Percentiles rank a stretch among this genome's conserved stretches.
Evolutionary conservation across 1,140 invertebrate genomes (phyloP).

Genomic region (Drosophila ananassae): DNA sequence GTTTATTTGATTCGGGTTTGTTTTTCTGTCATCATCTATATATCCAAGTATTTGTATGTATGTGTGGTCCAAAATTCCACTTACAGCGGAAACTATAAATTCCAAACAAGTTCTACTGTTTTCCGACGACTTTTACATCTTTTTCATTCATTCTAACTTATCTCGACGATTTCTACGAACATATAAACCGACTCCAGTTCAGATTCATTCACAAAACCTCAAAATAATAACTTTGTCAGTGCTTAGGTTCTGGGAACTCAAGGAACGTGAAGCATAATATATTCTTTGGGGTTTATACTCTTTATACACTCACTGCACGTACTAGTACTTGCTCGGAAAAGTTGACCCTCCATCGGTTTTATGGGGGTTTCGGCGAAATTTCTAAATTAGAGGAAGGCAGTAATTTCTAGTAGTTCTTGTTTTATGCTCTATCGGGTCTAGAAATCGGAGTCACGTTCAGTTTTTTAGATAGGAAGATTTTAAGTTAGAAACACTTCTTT

Average conservation of each 20-base stretch:
- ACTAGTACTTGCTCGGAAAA: slow-evolving; percentile 65
- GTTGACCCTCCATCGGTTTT: slow-evolving; percentile 38
- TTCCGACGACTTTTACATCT: slow-evolving; percentile 25
- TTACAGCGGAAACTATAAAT: slow-evolving; percentile 68
- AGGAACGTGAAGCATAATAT: slow-evolving; percentile 61
- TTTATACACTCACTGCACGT: slow-evolving; percentile 56
- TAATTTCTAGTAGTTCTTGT: slow-evolving; percentile 42
- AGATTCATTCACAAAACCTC: slow-evolving; percentile 65
- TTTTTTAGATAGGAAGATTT: background rate
- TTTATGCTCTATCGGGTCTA: slow-evolving; percentile 35
- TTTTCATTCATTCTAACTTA: slow-evolving; percentile 43
- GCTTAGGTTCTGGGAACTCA: slow-evolving; percentile 56
- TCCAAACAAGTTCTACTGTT: slow-evolving; percentile 55
- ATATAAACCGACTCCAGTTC: slow-evolving; percentile 17
- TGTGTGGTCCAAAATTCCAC: slow-evolving; percentile 50
- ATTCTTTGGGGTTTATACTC: slow-evolving; percentile 20
- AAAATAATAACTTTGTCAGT: slow-evolving; percentile 66
- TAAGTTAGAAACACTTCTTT: background rate
- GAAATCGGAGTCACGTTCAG: slow-evolving; percentile 61
- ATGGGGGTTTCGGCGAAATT: slow-evolving; percentile 58
- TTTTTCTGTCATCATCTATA: slow-evolving; percentile 37
- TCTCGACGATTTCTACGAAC: slow-evolving; percentile 54
- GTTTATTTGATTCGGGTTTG: slow-evolving; percentile 48
- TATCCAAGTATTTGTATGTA: background rate
- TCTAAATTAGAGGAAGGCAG: slow-evolving; percentile 49